A percentile compares a stretch with the other conserved stretches of the same genome.
Evolutionary conservation across 2,797 vertebrate genomes (phyloP).

Genomic region (Muraenolepis orangiensis): DNA sequence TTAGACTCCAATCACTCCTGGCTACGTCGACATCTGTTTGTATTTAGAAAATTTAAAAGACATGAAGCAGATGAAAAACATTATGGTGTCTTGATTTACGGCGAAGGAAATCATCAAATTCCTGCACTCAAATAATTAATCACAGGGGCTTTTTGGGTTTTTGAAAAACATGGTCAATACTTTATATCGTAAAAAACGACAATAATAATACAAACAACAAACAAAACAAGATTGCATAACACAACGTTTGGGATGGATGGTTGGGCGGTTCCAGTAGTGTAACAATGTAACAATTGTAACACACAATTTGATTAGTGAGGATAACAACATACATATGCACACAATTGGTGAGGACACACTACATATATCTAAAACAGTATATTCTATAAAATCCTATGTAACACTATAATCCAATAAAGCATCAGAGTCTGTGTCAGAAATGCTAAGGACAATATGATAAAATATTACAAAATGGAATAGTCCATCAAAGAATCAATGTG

Average conservation of each 20-base stretch:
- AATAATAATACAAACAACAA: neutral
- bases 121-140: neutral
- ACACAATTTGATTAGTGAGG: neutral
- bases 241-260: neutral
- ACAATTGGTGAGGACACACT: slow-evolving; percentile 8
- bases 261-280: neutral
- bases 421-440: neutral
- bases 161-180: slow-evolving; percentile 2
- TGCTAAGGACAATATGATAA: neutral
- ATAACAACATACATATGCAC: slow-evolving; percentile 9
- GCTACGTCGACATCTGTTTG: neutral
- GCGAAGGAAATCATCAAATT: slow-evolving; percentile 4
- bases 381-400: slow-evolving; percentile 11
- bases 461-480: neutral
- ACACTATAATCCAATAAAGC: slow-evolving; percentile 8
- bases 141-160: neutral
- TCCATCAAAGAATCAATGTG: slow-evolving; percentile 58
- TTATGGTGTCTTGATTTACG: slow-evolving; percentile 7
- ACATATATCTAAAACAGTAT: slow-evolving; percentile 8
- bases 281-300: neutral
- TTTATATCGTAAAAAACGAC: slow-evolving; percentile 10
- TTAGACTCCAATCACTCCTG: neutral
- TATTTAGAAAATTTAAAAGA: slow-evolving; percentile 17
- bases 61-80: neutral
- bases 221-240: slow-evolving; percentile 6